These are phyloP conservation scores for Plestiodon gilberti DNA, from an alignment of 2,113 vertebrate genomes.

Conservation along the genomic window DNA sequence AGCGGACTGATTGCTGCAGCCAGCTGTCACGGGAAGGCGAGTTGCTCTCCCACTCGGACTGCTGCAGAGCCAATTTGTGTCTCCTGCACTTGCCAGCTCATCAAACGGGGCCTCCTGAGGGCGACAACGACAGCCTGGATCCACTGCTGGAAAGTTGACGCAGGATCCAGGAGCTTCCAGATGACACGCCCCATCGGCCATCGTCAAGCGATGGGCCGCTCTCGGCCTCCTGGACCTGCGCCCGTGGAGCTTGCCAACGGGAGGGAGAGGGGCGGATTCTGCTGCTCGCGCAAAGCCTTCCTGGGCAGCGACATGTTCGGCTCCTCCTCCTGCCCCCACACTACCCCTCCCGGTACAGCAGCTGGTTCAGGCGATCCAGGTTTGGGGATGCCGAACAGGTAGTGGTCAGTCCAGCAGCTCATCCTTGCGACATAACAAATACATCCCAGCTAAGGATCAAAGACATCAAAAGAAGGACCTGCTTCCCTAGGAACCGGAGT, in stretches of 20 bases:
- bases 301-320: too few relatives aligned
- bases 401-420: not conserved
- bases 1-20: not conserved
- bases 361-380: too few relatives aligned
- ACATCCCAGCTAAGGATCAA: not conserved
- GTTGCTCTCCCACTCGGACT: not conserved
- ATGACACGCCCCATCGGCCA: not conserved
- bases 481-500: not conserved
- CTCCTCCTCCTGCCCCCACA: not conserved
- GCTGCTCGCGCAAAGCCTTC: not conserved
- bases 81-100: not conserved
- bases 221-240: not conserved
- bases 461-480: not conserved
- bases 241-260: not conserved
- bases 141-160: not conserved
- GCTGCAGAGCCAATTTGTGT: not conserved
- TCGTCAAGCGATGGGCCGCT: too few relatives aligned
- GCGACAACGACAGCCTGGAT: too few relatives aligned
- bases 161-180: too few relatives aligned
- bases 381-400: not conserved
- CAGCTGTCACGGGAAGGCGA: not conserved
- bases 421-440: not conserved
- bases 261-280: not conserved
- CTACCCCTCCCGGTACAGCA: not conserved
- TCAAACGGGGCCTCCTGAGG: not conserved